Base-by-base conservation (phyloP, 2,797 vertebrate genomes). In the Phaenicophaeus curvirostris region DNA sequence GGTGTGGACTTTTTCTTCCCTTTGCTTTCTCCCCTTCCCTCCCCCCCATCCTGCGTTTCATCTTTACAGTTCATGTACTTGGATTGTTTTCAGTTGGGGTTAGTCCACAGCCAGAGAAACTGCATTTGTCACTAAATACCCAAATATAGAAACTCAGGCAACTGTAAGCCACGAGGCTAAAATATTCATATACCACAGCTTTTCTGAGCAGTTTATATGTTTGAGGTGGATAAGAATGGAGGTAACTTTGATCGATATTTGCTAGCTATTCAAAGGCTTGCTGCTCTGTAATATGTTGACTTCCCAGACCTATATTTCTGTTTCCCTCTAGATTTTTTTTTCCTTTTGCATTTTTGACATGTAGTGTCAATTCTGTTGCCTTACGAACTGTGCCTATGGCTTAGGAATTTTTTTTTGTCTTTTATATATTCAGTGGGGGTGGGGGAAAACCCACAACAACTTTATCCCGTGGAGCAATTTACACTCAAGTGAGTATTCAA, bases 31-130 rank as follows among this genome's bases (percentile, higher is more conserved):
- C 9, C 16, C 19, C 8, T 16, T 11, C 48, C 30, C 15, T 11
- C 23, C 27, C 20, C 63, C 77, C 24, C 62, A 28, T 82, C 75
- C 85, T 93, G 58, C 85, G 69, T 89, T 94, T 94, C 78, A 80
- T 93, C 94, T 83, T 89, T 27, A 23, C 46, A 91, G 65, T 69
- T 90, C 21, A 0, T 13, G 54, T 73, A 42, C 87, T 89, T 87
- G 90, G 75, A 80, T 94, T 90, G 85, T 87, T 93, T 96, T 94
- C 90, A 74, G 75, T 85, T 46, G 65, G 91, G 94, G 66, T 84
- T 87, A 93, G 90, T 92, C 87, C 65, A 55, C 62, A 85, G 89
- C 81, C 89, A 74, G 59, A 72, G 78, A 74, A 85, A 65, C 67
- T 89, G 13, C 54, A 14, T 92, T 95, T 95, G 87, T 89, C 86